phyloP scores from a whole-genome alignment of 2,797 vertebrate species.

The Sardinella longiceps region DNA sequence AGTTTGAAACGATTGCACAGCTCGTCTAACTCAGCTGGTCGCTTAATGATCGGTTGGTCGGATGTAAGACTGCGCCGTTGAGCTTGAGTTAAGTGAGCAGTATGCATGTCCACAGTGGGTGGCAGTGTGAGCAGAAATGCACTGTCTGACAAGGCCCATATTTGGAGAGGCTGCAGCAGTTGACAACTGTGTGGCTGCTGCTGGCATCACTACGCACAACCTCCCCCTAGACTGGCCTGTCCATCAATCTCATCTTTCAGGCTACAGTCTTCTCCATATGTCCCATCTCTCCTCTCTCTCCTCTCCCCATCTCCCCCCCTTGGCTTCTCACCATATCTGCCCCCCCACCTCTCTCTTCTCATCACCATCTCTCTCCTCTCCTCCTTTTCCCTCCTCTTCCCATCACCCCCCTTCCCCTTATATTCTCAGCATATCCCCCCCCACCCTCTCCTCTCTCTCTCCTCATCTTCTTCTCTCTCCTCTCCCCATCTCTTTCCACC shows the following conservation, averaged over 20 bases:
- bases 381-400: not conserved
- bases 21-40: not conserved
- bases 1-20: too few species aligned
- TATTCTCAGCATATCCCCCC: not conserved
- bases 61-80: too few species aligned
- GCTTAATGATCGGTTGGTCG: too few species aligned
- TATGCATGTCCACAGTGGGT: not conserved
- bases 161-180: not conserved
- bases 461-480: not conserved
- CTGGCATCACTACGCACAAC: not conserved
- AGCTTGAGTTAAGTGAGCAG: not conserved
- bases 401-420: not conserved
- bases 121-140: not conserved
- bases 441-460: not conserved
- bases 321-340: not conserved
- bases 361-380: not conserved
- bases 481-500: not conserved
- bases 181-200: not conserved
- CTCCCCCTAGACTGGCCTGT: not conserved
- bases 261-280: not conserved
- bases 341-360: not conserved
- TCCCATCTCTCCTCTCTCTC: not conserved
- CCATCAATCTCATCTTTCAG: not conserved
- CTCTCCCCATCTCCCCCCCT: not conserved
- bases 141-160: not conserved